Percentiles rank a stretch among this genome's conserved stretches.
Evolutionary conservation across 2,888 invertebrate species (phyloP).

Genomic region (Pegoplata infirma): DNA sequence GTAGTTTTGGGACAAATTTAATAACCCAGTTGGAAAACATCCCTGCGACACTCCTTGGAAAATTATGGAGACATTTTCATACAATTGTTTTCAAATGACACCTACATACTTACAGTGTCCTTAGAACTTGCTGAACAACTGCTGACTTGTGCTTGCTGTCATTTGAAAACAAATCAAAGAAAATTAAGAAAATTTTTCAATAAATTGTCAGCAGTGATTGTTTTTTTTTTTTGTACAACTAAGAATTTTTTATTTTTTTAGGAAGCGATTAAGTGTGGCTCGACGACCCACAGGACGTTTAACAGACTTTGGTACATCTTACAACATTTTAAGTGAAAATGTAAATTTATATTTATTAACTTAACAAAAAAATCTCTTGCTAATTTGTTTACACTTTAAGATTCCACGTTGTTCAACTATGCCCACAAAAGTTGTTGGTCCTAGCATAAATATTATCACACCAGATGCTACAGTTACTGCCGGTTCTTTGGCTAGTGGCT

Average conservation of each 20-base stretch:
- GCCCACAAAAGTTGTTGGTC: slow-evolving; percentile 62
- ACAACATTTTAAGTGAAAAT: slow-evolving; percentile 55
- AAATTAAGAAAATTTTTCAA: no score
- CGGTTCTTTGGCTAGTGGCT: slow-evolving; percentile 16
- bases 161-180: no score
- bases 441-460: slow-evolving; percentile 33
- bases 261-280: slow-evolving; percentile 55
- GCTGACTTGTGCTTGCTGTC: no score
- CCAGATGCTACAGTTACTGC: slow-evolving; percentile 19
- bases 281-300: slow-evolving; percentile 61
- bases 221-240: no score
- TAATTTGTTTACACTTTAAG: slow-evolving; percentile 22
- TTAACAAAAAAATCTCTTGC: not conserved
- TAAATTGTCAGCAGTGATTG: no score
- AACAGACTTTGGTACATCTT: slow-evolving; percentile 43
- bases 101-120: no score
- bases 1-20: no score
- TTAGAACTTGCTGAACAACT: no score
- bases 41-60: no score
- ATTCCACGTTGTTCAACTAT: slow-evolving; percentile 67
- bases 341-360: slow-evolving; percentile 58
- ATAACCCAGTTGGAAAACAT: no score
- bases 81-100: no score
- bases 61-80: no score
- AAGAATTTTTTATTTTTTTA: slow-evolving; percentile 30